Base-by-base conservation (phyloP, 2,888 invertebrate genomes). In the Orthosia gracilis region DNA sequence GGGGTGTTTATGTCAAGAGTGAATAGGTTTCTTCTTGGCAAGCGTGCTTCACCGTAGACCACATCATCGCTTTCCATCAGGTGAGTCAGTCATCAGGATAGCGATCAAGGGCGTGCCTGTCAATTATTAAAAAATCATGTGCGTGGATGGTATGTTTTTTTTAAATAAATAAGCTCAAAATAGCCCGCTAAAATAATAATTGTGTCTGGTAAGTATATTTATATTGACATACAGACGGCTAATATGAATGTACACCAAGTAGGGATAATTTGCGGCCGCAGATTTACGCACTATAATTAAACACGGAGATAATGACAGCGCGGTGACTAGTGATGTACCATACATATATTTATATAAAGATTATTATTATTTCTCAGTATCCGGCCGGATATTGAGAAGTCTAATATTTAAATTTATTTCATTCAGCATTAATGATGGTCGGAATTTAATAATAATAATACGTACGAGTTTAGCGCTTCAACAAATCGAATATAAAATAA, bases 251-350 rank as follows among this genome's bases (percentile, higher is more conserved):
- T 17, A 69, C 18, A 31, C 15, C 26, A 69, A 82, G 65, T 69
- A 79, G 4, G 50, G 50, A 55, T 67, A 77, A 82, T 70, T 77
- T 78, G 64, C 67, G 49, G 61, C 55, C 21, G 67, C 50, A 62
- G 64, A 68, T 80, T 68, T 73, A 73, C 69, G 64, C 80, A 21
- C 23, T 54, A 47, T 58, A 70, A 84, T 84, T 81, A 74, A 70
- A 62, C 64, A 68, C 23, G 0, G 26, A 61, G 15, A 21, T 80
- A 81, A 84, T 73, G 47, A 79, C 59, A 58, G 21, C 11, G 18
- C 18, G 55, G 52, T 64, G 66, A 12, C 17, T 78, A 67, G 80
- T 81, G 80, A 58, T 67, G 68, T 69, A 12, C 31, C 11, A 18
- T 4, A 52, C 2, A 18, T 9, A n/a, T n/a, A 52, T n/a, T n/a